Evolutionary conservation across 2,113 vertebrate genomes (phyloP), one percentile per base, ranked within the genome.

Genomic region (Taurulus bubalis): DNA sequence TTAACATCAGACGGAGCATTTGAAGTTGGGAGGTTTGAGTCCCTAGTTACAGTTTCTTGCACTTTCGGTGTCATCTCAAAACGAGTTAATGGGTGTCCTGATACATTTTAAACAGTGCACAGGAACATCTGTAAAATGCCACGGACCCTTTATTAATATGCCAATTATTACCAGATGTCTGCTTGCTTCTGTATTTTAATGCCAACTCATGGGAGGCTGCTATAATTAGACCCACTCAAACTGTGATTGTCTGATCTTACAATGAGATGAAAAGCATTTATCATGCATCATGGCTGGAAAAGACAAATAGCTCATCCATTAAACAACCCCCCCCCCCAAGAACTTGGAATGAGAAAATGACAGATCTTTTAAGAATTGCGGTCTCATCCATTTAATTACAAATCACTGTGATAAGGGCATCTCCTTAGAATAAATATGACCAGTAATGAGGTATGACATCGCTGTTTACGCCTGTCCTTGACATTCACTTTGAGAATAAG

Each of bases 401-500:
- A 90, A 82, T 59, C 75, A 73, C 63, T 71, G 81, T 90, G 93
- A 94, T 92, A 93, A 93, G 90, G 86, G 87, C 90, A 84, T 87
- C 70, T 70, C 65, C 73, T 88, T 86, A 80, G 87, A 93, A 93
- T 93, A 92, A 93, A 94, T 93, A 87, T 71, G 82, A 80, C 60
- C 88, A 71, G 84, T 94, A 92, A 95, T 93, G 92, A 94, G 88
- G 79, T 89, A 78, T 88, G 91, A 87, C 92, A 80, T 84, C 30
- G 40, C 74, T 81, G 90, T 90, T 89, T 89, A 85, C 88, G 78
- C 77, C 79, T 87, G 93, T 90, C 94, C 94, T 95, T 95, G 92
- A 95, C 94, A 94, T 95, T 95, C 92, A 89, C 91, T 87, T 90
- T 88, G 88, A 87, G 83, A 82, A 83, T 78, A 74, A 87, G 71